These are phyloP conservation scores for Mionectes olivaceus DNA, from an alignment of 2,797 vertebrate species.

Conservation along the genomic window DNA sequence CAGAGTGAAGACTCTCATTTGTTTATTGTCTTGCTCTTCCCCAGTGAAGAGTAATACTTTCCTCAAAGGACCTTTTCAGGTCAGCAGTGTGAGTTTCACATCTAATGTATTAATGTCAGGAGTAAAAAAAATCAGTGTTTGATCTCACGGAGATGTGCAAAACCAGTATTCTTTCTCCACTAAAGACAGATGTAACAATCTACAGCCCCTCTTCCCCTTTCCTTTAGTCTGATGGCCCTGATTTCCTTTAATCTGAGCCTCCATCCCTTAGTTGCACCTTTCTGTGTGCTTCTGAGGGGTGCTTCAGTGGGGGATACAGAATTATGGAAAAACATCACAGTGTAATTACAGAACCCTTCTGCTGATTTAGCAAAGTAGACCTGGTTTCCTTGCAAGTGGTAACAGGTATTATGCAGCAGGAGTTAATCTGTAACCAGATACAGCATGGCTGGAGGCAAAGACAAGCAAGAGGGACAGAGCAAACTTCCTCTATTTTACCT, in stretches of 20 bases:
- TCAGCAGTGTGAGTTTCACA: background rate
- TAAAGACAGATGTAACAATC: background rate
- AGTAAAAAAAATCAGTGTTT: background rate
- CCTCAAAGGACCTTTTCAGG: conserved; percentile 15
- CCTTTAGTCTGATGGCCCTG: background rate
- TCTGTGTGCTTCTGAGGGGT: background rate
- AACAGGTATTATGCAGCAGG: background rate
- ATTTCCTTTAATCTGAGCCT: background rate
- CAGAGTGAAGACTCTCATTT: background rate
- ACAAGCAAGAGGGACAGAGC: background rate
- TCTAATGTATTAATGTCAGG: background rate
- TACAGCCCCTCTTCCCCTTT: background rate
- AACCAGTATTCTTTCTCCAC: background rate
- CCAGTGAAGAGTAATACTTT: background rate
- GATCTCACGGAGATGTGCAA: background rate
- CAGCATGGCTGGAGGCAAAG: background rate
- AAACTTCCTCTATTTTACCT: background rate
- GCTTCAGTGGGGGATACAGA: background rate
- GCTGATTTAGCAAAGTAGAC: background rate
- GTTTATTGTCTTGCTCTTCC: conserved; percentile 8
- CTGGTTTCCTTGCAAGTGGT: background rate
- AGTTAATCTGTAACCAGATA: background rate
- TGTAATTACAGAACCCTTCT: background rate
- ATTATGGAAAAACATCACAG: background rate
- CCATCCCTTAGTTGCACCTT: background rate